These are phyloP conservation scores for Myripristis murdjan DNA, from an alignment of 2,797 vertebrate species.

Conservation along the genomic window DNA sequence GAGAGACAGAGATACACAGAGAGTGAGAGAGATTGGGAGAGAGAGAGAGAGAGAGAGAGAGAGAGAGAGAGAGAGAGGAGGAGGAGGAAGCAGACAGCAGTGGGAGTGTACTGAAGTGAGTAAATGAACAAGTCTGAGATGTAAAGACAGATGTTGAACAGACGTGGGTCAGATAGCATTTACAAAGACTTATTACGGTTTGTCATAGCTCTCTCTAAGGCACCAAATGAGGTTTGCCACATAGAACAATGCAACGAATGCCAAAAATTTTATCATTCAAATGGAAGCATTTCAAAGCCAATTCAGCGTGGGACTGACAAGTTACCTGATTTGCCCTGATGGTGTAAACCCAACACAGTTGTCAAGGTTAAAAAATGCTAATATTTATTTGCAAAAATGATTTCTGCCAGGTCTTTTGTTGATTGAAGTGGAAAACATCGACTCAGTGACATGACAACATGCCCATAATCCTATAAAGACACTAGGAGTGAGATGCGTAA, in stretches of 20 bases:
- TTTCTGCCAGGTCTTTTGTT: slow-evolving; percentile 29
- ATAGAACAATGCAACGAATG: too few species aligned
- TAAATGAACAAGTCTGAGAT: slow-evolving; percentile 39
- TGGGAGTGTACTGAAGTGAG: slow-evolving; percentile 48
- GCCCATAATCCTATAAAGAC: slow-evolving; percentile 58
- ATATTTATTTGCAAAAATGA: slow-evolving; percentile 39
- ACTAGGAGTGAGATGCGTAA: slow-evolving; percentile 39
- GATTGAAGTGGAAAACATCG: slow-evolving; percentile 19
- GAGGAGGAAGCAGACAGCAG: slow-evolving; percentile 7
- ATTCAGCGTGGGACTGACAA: slow-evolving; percentile 32
- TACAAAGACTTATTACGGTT: slow-evolving; percentile 55
- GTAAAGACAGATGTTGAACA: background rate
- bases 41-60: slow-evolving; percentile 7
- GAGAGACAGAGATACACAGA: background rate
- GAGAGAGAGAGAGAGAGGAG: slow-evolving; percentile 24
- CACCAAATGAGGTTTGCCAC: slow-evolving; percentile 23
- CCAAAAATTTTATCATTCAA: slow-evolving; percentile 9
- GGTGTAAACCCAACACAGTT: slow-evolving; percentile 30
- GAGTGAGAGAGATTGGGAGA: slow-evolving; percentile 2
- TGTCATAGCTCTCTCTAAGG: slow-evolving; percentile 43
- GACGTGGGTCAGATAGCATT: slow-evolving; percentile 56
- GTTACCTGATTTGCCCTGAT: slow-evolving; percentile 46
- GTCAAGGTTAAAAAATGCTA: slow-evolving; percentile 30
- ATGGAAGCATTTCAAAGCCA: slow-evolving; percentile 26
- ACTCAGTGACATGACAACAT: slow-evolving; percentile 25